Base-by-base conservation (phyloP, 2,888 invertebrate species). In the Amphimallon solstitiale region DNA sequence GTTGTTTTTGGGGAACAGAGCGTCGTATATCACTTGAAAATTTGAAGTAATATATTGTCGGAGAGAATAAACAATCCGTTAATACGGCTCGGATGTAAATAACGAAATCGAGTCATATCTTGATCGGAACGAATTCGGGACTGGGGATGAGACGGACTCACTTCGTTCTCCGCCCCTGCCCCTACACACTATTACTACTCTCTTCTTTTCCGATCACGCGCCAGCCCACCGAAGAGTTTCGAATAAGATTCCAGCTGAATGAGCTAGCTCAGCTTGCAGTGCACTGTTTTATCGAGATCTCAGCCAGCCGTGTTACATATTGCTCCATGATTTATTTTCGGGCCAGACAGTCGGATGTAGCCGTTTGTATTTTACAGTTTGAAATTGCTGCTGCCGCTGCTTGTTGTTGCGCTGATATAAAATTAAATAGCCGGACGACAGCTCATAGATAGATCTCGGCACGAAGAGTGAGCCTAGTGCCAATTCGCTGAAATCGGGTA, bases 31-130 rank as follows among this genome's bases (percentile, higher is more conserved):
- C 54, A 54, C 54, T 54, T 17, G 54, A 54, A 54, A 54, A 54
- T 54, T 54, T 54, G 54, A 54, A 54, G 54, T 54, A 54, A 54
- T 35, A 54, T 54, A 54, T 54, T 21, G 29, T 37, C 38, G 35
- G 54, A 35, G 35, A 14, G 54, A 54, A 54, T 54, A 54, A 54
- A 54, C 35, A 54, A 35, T 54, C 54, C 54, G 54, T 54, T 54
- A 54, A 54, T 54, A 54, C 54, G 29, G 17, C 14, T 17, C 54
- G 54, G 54, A 54, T 54, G 54, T 54, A 54, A 54, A 54, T 54
- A 54, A 54, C 54, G 54, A 35, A 54, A 54, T 54, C 54, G 38
- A 54, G 54, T 54, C 54, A 54, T 54, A 54, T 54, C 54, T 54
- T 35, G 54, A 54, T 54, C 54, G 29, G 29, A 29, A 29, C 29